Evolutionary conservation across 2,797 vertebrate species (phyloP).

Genomic region (Phataginus tricuspis): DNA sequence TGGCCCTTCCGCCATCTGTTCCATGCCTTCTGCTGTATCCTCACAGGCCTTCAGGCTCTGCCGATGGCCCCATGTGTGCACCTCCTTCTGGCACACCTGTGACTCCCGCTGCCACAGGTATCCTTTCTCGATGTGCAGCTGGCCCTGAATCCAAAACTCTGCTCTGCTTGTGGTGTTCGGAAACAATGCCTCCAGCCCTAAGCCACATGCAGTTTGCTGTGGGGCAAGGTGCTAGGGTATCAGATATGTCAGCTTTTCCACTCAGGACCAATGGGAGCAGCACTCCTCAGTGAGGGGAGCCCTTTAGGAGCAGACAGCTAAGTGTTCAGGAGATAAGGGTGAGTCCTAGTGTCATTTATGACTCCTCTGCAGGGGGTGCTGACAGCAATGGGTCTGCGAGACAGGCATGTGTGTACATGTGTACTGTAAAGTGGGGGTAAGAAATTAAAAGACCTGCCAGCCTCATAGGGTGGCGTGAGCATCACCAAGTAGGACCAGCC

Average conservation of each 20-base stretch:
- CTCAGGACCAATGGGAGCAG: conserved; percentile 51
- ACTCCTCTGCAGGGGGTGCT: not conserved
- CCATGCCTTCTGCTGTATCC: too few species aligned
- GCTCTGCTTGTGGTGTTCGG: not conserved
- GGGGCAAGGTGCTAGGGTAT: not conserved
- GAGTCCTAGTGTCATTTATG: not conserved
- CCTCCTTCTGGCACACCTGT: too few species aligned
- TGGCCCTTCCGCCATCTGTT: too few species aligned
- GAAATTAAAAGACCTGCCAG: not conserved
- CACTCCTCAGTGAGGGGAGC: conserved; percentile 36
- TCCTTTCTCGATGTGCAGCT: too few species aligned
- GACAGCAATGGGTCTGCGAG: not conserved
- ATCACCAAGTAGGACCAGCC: not conserved
- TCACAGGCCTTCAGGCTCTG: too few species aligned
- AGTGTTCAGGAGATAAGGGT: conserved; percentile 41
- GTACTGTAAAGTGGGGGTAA: not conserved
- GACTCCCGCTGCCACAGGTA: too few species aligned
- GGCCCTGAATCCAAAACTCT: too few species aligned
- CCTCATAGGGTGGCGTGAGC: fast-evolving
- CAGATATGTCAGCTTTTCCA: conserved; percentile 41
- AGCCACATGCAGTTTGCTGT: conserved; percentile 53
- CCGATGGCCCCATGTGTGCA: too few species aligned
- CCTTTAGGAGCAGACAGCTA: conserved; percentile 33
- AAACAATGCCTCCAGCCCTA: not conserved
- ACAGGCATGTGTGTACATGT: not conserved